Evolutionary conservation across 2,113 vertebrate species (phyloP).

Genomic region (Dasypus novemcinctus): DNA sequence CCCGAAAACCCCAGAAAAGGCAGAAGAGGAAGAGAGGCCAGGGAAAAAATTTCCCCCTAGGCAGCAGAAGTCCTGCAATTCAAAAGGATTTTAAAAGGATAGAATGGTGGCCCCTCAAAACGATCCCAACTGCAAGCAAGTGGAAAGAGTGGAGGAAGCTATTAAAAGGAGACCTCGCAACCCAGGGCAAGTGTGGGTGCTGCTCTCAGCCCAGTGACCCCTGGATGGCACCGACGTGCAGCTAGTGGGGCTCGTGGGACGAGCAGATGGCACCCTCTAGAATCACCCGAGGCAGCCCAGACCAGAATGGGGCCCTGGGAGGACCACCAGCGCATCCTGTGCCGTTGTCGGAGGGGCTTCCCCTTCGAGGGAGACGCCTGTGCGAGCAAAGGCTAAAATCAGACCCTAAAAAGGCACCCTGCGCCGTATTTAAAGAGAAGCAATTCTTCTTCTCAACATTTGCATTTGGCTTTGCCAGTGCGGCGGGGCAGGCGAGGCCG

Average conservation of each 20-base stretch:
- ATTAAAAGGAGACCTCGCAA: not conserved
- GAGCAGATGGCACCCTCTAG: not conserved
- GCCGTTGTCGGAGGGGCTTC: not conserved
- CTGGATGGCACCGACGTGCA: too few relatives aligned
- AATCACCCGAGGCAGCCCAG: too few relatives aligned
- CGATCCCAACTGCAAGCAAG: not conserved
- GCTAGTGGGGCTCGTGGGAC: too few relatives aligned
- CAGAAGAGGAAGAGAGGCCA: not conserved
- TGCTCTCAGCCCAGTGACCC: too few relatives aligned
- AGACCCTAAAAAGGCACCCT: too few relatives aligned
- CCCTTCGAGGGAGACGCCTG: too few relatives aligned
- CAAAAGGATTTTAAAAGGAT: not conserved
- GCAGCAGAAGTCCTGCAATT: not conserved
- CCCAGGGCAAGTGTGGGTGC: not conserved
- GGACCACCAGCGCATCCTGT: rapidly evolving
- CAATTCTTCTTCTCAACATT: not conserved
- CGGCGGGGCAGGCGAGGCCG: not conserved
- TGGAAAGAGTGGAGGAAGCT: not conserved
- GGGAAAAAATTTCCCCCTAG: not conserved
- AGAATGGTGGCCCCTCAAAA: not conserved
- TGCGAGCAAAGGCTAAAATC: not conserved
- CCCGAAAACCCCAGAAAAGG: not conserved
- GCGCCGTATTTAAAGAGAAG: not conserved
- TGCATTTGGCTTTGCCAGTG: too few relatives aligned
- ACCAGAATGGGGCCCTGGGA: not conserved